Conservation (phyloP, 2,113 vertebrate species). For the Clarias batrachus region DNA sequence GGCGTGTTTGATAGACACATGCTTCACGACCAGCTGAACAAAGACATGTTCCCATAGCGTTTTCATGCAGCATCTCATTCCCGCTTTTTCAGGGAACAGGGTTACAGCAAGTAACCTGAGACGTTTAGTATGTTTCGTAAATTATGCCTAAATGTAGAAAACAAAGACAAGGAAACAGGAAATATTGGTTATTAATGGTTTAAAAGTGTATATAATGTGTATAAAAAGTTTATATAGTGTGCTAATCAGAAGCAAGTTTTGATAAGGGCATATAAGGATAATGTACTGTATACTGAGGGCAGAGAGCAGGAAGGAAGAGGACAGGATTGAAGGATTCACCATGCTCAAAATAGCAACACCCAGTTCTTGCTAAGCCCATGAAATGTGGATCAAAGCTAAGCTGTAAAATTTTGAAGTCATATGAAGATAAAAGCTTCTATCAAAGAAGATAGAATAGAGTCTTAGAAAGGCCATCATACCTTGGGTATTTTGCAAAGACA, state of each 20-base stretch:
- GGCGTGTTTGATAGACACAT: too few species aligned
- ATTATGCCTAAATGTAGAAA: not conserved
- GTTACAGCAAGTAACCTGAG: too few species aligned
- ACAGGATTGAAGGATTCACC: not conserved
- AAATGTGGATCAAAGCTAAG: constrained; percentile 4
- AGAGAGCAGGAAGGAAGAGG: not conserved
- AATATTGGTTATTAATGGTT: not conserved
- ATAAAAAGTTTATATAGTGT: too few species aligned
- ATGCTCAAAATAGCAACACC: constrained; percentile 8
- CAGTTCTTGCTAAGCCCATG: not conserved
- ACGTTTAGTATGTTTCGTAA: not conserved
- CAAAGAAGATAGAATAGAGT: constrained; percentile 11
- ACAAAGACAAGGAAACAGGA: not conserved
- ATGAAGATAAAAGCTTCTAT: constrained; percentile 27
- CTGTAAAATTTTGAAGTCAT: constrained; percentile 16
- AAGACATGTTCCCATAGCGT: too few species aligned
- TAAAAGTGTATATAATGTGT: not conserved
- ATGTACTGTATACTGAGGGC: not conserved
- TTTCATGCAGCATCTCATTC: too few species aligned
- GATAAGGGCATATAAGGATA: not conserved
- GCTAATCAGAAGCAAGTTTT: not conserved
- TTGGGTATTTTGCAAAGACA: constrained; percentile 19
- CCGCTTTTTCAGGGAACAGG: too few species aligned
- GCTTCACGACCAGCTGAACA: too few species aligned
- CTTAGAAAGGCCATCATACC: constrained; percentile 10